Evolutionary conservation across 1,140 invertebrate genomes (phyloP).

Genomic region (Pseudomyrmex flavicornis): DNA sequence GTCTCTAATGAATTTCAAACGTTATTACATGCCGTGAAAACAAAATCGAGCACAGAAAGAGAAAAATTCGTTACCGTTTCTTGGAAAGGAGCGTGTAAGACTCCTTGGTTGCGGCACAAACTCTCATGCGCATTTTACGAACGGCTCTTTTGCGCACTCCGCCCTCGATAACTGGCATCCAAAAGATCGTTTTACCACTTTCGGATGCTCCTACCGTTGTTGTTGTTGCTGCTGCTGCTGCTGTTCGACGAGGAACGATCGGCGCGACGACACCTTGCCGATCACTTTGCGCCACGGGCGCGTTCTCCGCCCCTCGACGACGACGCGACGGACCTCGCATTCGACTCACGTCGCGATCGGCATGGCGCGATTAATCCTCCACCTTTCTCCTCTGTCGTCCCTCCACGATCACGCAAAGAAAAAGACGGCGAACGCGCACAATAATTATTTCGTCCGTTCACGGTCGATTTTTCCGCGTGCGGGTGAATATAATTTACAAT

Average conservation of each 20-base stretch:
- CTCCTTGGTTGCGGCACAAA: constrained; percentile 80
- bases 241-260: constrained; percentile 9
- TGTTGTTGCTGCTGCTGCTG: background rate
- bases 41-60: background rate
- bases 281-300: constrained; percentile 48
- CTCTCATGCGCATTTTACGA: constrained; percentile 81
- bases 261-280: constrained; percentile 49
- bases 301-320: constrained; percentile 49
- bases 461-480: constrained; percentile 55
- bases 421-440: constrained; percentile 15
- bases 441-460: constrained; percentile 69
- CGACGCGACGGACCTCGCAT: constrained; percentile 32
- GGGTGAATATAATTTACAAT: constrained; percentile 67
- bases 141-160: constrained; percentile 74
- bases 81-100: constrained; percentile 81
- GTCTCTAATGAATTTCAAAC: too few species aligned
- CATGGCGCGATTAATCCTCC: constrained; percentile 66
- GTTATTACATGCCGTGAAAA: background rate
- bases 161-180: constrained; percentile 80
- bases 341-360: constrained; percentile 47
- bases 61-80: constrained; percentile 75
- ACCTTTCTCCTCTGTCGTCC: background rate
- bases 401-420: too few species aligned
- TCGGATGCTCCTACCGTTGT: background rate
- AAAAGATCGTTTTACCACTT: constrained; percentile 54